Evolutionary conservation across 2,797 vertebrate genomes (phyloP).

Genomic region (Lepus townsendii): DNA sequence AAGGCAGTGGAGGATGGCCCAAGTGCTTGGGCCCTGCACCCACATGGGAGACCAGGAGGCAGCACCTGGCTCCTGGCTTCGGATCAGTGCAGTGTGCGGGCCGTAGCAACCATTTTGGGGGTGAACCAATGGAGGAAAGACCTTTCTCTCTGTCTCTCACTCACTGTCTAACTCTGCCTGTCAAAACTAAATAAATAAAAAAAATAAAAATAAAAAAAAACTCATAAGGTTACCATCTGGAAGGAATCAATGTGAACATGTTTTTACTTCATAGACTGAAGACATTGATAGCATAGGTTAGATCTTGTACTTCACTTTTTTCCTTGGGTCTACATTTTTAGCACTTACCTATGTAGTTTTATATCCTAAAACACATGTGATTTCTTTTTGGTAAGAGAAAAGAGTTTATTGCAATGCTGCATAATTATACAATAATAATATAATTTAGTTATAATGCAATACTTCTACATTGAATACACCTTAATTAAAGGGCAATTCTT

Average conservation of each 20-base stretch:
- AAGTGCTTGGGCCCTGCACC: no score
- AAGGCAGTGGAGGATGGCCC: no score
- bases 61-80: no score
- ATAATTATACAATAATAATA: conserved; percentile 51
- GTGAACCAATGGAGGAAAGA: no score
- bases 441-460: conserved; percentile 44
- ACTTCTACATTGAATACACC: conserved; percentile 3
- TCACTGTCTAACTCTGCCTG: no score
- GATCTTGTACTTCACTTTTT: conserved; percentile 6
- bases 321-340: conserved; percentile 8
- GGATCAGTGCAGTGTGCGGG: no score
- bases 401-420: background rate
- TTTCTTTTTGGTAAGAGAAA: conserved; percentile 38
- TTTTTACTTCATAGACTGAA: background rate
- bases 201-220: no score
- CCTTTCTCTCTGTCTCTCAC: no score
- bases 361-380: conserved; percentile 9
- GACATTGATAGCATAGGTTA: background rate
- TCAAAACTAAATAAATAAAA: no score
- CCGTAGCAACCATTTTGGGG: no score
- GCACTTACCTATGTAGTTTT: background rate
- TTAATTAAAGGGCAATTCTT: conserved; percentile 49
- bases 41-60: no score
- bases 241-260: background rate
- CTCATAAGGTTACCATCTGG: background rate